Percentiles rank a stretch among this genome's conserved stretches.
Evolutionary conservation across 2,888 invertebrate species (phyloP).

Genomic region (Keiferia lycopersicella): DNA sequence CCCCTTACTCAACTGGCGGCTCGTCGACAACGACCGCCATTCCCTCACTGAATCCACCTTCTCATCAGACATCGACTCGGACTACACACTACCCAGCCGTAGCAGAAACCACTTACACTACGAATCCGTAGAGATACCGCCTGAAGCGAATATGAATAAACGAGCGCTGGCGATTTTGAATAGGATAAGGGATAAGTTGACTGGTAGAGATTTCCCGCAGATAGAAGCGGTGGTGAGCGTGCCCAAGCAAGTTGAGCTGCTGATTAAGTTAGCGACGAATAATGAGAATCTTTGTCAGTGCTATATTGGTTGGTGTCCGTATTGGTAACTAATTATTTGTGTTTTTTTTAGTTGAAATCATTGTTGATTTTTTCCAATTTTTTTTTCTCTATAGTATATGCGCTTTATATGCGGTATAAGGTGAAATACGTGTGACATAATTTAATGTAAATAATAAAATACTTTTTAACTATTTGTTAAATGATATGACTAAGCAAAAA

Average conservation of each 20-base stretch:
- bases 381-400: background rate
- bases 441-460: background rate
- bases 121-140: constrained; percentile 75
- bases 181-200: constrained; percentile 95
- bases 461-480: background rate
- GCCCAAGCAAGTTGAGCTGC: constrained; percentile 93
- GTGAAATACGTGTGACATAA: no score
- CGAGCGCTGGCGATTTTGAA: constrained; percentile 95
- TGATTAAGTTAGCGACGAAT: constrained; percentile 97
- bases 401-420: no score
- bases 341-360: constrained; percentile 19
- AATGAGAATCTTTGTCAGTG: constrained; percentile 99
- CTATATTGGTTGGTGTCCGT: constrained; percentile 98
- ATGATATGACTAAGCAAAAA: constrained; percentile 6
- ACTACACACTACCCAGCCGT: constrained; percentile 65
- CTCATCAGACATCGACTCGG: constrained; percentile 68
- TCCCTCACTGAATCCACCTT: constrained; percentile 68
- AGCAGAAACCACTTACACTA: constrained; percentile 65
- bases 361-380: background rate
- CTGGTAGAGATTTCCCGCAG: constrained; percentile 94
- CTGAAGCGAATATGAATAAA: constrained; percentile 92
- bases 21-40: constrained; percentile 76
- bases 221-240: constrained; percentile 89
- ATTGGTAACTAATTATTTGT: constrained; percentile 83
- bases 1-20: constrained; percentile 97